Percentiles rank a stretch among this genome's conserved stretches.
phyloP scores from a whole-genome alignment of 2,888 invertebrate species.

The Tenodera sinensis region DNA sequence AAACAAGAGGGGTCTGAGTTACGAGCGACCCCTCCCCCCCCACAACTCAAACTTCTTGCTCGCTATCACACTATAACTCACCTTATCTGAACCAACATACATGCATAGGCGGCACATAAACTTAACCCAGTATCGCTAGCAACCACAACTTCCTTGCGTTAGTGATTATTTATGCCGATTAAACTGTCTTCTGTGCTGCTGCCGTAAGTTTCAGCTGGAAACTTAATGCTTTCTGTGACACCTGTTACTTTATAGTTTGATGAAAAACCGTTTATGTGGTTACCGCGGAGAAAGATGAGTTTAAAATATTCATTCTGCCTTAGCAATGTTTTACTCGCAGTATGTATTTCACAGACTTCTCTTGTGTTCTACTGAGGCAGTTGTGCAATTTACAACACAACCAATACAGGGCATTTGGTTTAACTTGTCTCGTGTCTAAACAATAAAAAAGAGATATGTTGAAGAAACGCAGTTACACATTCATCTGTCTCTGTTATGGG shows the following conservation, averaged over 20 bases:
- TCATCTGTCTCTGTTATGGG: no score
- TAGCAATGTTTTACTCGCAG: no score
- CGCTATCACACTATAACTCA: not conserved
- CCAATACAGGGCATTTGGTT: no score
- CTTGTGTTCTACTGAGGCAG: no score
- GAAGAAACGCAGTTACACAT: no score
- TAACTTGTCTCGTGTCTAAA: no score
- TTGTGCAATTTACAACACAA: no score
- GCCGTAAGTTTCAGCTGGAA: not conserved
- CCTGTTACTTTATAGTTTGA: not conserved
- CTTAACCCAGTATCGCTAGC: not conserved
- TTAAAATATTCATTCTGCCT: no score
- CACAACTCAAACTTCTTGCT: not conserved
- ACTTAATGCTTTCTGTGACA: not conserved
- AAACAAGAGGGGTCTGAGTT: not conserved
- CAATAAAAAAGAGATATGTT: no score
- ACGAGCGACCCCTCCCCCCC: not conserved
- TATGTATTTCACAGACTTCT: no score
- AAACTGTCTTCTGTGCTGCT: not conserved
- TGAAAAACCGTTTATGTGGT: no score
- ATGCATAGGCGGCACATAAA: not conserved
- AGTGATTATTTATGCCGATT: not conserved
- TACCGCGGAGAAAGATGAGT: no score
- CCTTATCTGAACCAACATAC: not conserved
- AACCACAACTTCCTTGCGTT: not conserved